Conservation (phyloP, 1,140 invertebrate species). For the Bicyclus anynana region DNA sequence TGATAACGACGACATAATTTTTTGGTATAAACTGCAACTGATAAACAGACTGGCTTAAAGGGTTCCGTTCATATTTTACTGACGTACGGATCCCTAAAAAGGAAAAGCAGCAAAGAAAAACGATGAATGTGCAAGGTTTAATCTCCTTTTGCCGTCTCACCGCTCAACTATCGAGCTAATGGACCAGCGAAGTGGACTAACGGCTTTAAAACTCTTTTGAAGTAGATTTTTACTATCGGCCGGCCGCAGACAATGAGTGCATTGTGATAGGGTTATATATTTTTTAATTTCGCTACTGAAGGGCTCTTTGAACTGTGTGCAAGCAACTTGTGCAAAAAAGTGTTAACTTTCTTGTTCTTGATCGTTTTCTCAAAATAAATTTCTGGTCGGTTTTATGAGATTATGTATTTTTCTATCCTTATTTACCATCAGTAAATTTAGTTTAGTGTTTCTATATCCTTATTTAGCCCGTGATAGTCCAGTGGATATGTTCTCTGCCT, state of each 20-base stretch:
- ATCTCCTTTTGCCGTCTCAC: slow-evolving; percentile 59
- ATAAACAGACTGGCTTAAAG: no score
- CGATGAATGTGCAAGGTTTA: slow-evolving; percentile 45
- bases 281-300: not conserved
- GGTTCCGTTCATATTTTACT: no score
- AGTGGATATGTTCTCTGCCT: no score
- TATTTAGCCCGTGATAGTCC: no score
- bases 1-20: no score
- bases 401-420: no score
- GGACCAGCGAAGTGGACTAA: slow-evolving; percentile 28
- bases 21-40: no score
- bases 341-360: not conserved
- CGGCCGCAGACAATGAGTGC: not conserved
- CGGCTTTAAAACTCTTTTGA: slow-evolving; percentile 7
- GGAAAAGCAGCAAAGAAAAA: slow-evolving; percentile 36
- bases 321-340: not conserved
- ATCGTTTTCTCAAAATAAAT: no score
- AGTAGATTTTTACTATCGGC: not conserved
- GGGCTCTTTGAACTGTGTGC: not conserved
- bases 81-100: no score
- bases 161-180: slow-evolving; percentile 53
- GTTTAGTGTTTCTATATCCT: no score
- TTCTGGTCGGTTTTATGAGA: no score
- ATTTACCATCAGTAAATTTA: no score
- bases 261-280: not conserved